Evolutionary conservation across 2,113 vertebrate species (phyloP).

Genomic region (Physeter macrocephalus): DNA sequence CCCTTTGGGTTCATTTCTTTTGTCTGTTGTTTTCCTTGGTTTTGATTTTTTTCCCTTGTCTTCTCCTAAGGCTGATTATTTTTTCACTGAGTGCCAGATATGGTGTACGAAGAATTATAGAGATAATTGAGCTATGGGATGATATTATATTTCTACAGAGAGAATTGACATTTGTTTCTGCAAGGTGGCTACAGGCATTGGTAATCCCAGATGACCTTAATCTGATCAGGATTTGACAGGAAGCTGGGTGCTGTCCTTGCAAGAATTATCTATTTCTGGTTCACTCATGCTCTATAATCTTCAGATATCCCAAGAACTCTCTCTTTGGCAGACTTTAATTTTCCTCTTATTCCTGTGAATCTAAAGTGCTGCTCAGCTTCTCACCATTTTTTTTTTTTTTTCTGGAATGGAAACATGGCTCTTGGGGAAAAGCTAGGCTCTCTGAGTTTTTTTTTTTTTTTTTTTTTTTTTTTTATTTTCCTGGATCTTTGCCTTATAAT

Average conservation of each 20-base stretch:
- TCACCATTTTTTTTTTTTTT: background rate
- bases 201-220: background rate
- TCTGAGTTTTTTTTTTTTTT: background rate
- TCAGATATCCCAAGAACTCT: background rate
- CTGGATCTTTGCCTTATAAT: background rate
- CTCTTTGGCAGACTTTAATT: background rate
- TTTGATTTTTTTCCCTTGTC: background rate
- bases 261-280: background rate
- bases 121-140: background rate
- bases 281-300: background rate
- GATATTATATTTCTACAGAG: background rate
- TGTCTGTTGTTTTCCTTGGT: background rate
- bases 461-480: background rate
- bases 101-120: background rate
- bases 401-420: background rate
- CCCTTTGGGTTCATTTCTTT: background rate
- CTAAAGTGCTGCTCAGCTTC: background rate
- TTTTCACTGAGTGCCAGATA: background rate
- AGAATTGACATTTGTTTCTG: background rate
- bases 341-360: background rate
- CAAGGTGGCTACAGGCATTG: background rate
- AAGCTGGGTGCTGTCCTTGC: background rate
- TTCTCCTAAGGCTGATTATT: background rate
- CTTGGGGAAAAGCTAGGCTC: background rate
- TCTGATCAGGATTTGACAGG: background rate